Evolutionary conservation across 2,113 vertebrate species (phyloP).

Genomic region (Seriola quinqueradiata): DNA sequence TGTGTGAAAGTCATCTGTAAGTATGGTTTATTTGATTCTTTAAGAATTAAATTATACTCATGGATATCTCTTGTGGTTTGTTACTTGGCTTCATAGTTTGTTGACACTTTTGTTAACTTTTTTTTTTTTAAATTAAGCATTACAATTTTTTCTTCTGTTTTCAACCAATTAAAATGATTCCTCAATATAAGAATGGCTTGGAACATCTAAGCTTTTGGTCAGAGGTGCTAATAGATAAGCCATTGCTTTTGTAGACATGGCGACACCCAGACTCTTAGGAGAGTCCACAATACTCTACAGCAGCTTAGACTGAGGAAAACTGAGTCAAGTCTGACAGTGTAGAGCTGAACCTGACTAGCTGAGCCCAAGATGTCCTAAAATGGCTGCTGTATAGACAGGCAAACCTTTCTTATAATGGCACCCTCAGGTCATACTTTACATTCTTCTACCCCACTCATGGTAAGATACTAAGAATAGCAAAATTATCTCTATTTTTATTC

Average conservation of each 20-base stretch:
- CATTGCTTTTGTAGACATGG: neutral
- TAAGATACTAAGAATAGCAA: slow-evolving; percentile 16
- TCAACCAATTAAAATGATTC: neutral
- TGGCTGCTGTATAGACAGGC: neutral
- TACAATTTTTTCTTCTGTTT: neutral
- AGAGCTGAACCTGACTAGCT: neutral
- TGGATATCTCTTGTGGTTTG: neutral
- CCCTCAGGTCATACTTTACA: slow-evolving; percentile 9
- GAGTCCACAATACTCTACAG: neutral
- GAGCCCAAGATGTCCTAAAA: neutral
- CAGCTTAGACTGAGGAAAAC: neutral
- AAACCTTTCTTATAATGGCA: neutral
- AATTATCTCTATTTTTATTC: slow-evolving; percentile 7
- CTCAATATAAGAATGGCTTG: neutral
- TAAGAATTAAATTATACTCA: no score
- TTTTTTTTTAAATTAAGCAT: no score
- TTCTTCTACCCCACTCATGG: neutral
- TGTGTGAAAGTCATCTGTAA: neutral
- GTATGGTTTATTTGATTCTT: neutral
- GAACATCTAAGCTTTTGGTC: neutral
- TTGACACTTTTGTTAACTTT: no score
- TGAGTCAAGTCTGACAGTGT: neutral
- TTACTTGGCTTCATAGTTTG: no score
- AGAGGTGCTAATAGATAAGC: neutral
- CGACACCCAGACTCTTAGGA: neutral